Evolutionary conservation across 92 coral and sea anemone species (phyloP), one percentile per base, ranked within the genome.

Genomic region (Actinostola sp.): DNA sequence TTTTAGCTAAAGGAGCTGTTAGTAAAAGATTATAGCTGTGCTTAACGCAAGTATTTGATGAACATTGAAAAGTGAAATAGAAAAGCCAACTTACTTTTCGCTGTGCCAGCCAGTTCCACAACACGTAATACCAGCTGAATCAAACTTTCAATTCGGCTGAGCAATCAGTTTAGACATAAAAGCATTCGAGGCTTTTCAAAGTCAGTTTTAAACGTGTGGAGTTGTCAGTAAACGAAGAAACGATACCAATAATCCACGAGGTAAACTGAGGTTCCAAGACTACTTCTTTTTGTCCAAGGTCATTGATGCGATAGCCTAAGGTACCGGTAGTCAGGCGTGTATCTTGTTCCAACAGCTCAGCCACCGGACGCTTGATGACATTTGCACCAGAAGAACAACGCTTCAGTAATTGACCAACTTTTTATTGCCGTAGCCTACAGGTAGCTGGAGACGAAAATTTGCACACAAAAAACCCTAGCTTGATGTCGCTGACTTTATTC

Each of bases 351-450:
- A 32, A 45, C 32, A 49, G 61, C 21, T 33, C 29, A 49, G 35
- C 74, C 74, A 68, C 74, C 74, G 30, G 74, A 36, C 56, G n/a
- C 26, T 3, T 44, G 12, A 45, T 68, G 74, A 68, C 74, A 68
- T 24, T 52, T 68, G 57, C 49, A 31, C 62, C 27, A 30, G 14
- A n/a, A 23, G 57, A 1, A 52, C 29, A 68, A 68, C 74, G 74
- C 74, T 50, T 68, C 46, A 68, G 59, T 49, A 51, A 68, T 2
- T 33, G 32, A 9, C 34, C 29, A 53, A 30, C 72, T 2, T 34
- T 8, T 29, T 32, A 30, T 25, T 48, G 60, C 46, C 3, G 0
- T 17, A 2, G 21, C 59, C 16, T 33, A 14, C 30, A 46, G 73
- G 67, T 49, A 30, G 50, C 46, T 35, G 17, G 45, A 44, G n/a